Conservation (phyloP, 2,888 invertebrate genomes). For the Ichneumoninae sp. region DNA sequence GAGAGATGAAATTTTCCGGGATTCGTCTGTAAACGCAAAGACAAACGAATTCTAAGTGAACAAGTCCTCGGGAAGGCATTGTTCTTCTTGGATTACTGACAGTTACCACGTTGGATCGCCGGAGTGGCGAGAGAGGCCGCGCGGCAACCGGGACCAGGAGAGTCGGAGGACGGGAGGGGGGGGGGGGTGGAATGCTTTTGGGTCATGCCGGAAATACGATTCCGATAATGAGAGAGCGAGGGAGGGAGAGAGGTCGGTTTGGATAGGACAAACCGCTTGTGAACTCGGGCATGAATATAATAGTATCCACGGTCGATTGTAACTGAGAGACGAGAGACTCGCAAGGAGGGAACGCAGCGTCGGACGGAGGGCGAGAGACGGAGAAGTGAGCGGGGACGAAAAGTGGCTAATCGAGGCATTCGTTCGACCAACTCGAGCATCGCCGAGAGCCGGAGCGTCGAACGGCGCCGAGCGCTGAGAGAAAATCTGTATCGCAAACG, state of each 20-base stretch:
- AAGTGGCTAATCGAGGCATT: constrained; percentile 56
- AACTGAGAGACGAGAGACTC: constrained; percentile 23
- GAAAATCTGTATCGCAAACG: too few relatives aligned
- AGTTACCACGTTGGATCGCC: constrained; percentile 21
- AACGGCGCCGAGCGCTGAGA: neutral
- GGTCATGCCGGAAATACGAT: constrained; percentile 71
- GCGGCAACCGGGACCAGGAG: constrained; percentile 58
- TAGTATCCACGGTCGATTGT: constrained; percentile 54
- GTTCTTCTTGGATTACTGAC: constrained; percentile 48
- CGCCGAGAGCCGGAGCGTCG: neutral
- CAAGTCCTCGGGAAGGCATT: constrained; percentile 27
- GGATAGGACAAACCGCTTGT: constrained; percentile 51
- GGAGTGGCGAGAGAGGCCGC: constrained; percentile 11
- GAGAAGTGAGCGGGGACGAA: constrained; percentile 13
- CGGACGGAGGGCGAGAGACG: neutral
- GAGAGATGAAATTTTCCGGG: constrained; percentile 15
- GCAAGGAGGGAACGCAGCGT: constrained; percentile 4
- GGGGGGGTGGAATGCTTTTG: constrained; percentile 49
- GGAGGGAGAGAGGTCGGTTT: constrained; percentile 58
- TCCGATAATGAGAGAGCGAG: constrained; percentile 72
- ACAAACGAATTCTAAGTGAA: constrained; percentile 37
- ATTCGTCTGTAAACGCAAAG: constrained; percentile 19
- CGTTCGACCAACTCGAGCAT: constrained; percentile 26
- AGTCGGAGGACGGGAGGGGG: neutral
- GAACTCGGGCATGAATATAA: constrained; percentile 57